Evolutionary conservation across 2,113 vertebrate genomes (phyloP), one percentile per base, ranked within the genome.

Genomic region (Micronycteris hirsuta): DNA sequence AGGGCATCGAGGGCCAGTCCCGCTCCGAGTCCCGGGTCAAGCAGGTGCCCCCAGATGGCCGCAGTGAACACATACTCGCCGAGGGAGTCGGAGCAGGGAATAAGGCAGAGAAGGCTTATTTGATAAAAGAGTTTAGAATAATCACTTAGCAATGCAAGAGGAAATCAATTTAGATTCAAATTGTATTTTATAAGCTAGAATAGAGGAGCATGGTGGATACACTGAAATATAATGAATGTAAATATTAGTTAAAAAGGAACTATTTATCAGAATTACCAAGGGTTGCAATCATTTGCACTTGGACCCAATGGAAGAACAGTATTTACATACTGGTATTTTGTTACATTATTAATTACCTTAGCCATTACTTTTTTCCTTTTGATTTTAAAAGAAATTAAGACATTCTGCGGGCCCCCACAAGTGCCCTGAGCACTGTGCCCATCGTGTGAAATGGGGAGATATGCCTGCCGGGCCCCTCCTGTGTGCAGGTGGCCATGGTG

Each of bases 81-180:
- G 28, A 54, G 36, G 19, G 14, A 93, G 20, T 77, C 10, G 38
- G 83, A 82, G 20, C 85, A 26, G 74, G 67, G 86, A 52, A 38
- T 33, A 65, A 9, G 33, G 24, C 45, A 43, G 43, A 14, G 26
- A 38, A 38, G 70, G 17, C 14, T 63, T 68, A 31, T 6, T 87
- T 76, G 52, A 33, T 73, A 43, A 52, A 70, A 31, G 49, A 70
- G 22, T 45, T 87, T 3, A n/a, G n/a, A 65, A 78, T 83, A n/a
- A 83, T 41, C 68, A n/a, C 38, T 89, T 68, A 41, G 33, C 47
- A 36, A 87, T 41, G 95, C n/a, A 14, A 43, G 41, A 68, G 26
- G 82, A 78, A 52, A 73, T 67, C 49, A 81, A 28, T 19, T 92
- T 67, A 94, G 52, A 56, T 26, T 82, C 43, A 77, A 52, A 78